Evolutionary conservation across 2,113 vertebrate genomes (phyloP).

Genomic region (Colius striatus): DNA sequence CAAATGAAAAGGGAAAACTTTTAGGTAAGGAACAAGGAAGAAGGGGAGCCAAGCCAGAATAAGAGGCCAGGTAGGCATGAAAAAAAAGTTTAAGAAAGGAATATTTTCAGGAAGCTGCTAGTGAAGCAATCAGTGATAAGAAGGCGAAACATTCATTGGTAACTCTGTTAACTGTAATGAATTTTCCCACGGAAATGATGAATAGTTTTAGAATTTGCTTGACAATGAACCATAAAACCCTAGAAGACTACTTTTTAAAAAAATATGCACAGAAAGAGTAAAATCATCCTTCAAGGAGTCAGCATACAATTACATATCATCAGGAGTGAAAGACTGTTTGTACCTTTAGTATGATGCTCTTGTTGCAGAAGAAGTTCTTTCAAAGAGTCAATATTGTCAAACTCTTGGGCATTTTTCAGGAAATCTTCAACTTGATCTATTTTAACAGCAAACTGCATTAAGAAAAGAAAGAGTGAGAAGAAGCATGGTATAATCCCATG

Average conservation of each 20-base stretch:
- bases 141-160: neutral
- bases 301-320: neutral
- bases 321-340: neutral
- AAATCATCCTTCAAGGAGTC: neutral
- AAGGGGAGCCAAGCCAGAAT: neutral
- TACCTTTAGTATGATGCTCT: slow-evolving; percentile 83
- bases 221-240: neutral
- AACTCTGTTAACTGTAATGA: neutral
- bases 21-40: fast-evolving
- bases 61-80: neutral
- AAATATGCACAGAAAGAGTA: neutral
- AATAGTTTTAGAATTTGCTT: neutral
- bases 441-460: slow-evolving; percentile 84
- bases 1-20: neutral
- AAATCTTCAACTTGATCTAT: slow-evolving; percentile 87
- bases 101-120: neutral
- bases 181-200: neutral
- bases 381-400: slow-evolving; percentile 68
- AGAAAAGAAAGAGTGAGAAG: neutral
- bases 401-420: slow-evolving; percentile 72
- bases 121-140: neutral
- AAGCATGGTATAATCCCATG: neutral
- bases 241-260: neutral
- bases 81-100: neutral
- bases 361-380: slow-evolving; percentile 78